A percentile compares a stretch with the other conserved stretches of the same genome.
Evolutionary conservation across 2,113 vertebrate genomes (phyloP).

Genomic region (Oreochromis aureus): DNA sequence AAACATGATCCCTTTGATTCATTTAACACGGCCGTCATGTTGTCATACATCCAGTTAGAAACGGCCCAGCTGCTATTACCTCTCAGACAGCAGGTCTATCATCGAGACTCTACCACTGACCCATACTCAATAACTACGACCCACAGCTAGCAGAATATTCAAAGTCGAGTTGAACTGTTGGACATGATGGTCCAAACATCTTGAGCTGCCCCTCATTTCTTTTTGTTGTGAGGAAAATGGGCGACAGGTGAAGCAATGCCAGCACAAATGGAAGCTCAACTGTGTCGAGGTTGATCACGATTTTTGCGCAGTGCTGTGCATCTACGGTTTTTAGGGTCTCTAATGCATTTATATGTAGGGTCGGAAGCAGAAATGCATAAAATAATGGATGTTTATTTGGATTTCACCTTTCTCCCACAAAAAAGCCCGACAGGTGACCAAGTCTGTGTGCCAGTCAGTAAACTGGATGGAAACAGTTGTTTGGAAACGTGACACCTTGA

Average conservation of each 20-base stretch:
- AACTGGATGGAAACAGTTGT: background rate
- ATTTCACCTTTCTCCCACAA: background rate
- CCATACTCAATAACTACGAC: background rate
- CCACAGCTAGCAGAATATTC: rapidly evolving
- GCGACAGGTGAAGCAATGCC: background rate
- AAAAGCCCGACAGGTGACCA: background rate
- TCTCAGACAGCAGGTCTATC: background rate
- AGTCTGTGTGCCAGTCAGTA: background rate
- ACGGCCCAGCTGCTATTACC: background rate
- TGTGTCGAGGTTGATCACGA: background rate
- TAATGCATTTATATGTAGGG: background rate
- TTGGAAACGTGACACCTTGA: background rate
- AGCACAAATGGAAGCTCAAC: background rate
- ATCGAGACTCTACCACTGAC: background rate
- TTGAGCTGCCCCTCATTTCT: background rate
- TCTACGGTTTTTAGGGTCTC: background rate
- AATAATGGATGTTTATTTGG: background rate
- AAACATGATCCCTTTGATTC: background rate
- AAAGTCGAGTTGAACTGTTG: background rate
- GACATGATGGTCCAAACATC: background rate
- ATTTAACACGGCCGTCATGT: background rate
- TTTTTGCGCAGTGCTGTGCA: background rate
- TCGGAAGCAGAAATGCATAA: background rate
- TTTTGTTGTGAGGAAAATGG: background rate
- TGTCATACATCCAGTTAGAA: background rate